phyloP scores from a whole-genome alignment of 1,140 invertebrate species.

The Caenorhabditis tropicalis region DNA sequence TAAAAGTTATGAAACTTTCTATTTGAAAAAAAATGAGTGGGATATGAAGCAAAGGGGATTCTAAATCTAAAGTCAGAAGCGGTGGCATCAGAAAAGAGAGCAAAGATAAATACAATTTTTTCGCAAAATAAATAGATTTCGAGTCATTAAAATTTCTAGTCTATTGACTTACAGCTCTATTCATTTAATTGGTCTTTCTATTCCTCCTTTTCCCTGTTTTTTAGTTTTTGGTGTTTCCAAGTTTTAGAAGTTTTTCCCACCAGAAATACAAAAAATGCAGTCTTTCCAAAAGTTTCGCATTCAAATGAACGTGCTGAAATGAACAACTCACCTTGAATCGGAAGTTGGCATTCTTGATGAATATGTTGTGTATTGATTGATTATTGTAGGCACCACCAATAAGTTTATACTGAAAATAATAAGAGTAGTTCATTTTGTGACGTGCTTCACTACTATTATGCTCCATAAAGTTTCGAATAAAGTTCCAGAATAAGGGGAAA shows the following conservation, averaged over 20 bases:
- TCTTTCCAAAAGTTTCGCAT: not conserved
- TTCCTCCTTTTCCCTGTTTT: not conserved
- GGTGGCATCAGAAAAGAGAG: not conserved
- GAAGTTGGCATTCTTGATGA: conserved; percentile 5
- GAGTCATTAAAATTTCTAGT: not conserved
- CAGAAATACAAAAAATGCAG: too few species aligned
- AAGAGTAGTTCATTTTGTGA: too few species aligned
- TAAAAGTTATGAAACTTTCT: too few species aligned
- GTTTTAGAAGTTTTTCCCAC: too few species aligned
- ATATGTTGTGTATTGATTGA: not conserved
- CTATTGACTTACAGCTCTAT: not conserved
- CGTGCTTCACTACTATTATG: too few species aligned
- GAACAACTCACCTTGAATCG: conserved; percentile 17
- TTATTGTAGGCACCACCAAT: not conserved
- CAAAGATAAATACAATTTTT: not conserved
- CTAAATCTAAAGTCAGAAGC: not conserved
- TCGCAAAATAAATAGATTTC: not conserved
- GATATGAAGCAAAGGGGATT: too few species aligned
- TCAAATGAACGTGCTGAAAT: not conserved
- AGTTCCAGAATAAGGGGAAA: not conserved
- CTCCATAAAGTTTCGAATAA: too few species aligned
- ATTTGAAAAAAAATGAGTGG: too few species aligned
- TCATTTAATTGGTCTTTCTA: not conserved
- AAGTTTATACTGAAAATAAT: not conserved
- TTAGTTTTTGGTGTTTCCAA: too few species aligned